These are phyloP conservation scores for Mareca strepera DNA, from an alignment of 2,797 vertebrate genomes.

Conservation along the genomic window DNA sequence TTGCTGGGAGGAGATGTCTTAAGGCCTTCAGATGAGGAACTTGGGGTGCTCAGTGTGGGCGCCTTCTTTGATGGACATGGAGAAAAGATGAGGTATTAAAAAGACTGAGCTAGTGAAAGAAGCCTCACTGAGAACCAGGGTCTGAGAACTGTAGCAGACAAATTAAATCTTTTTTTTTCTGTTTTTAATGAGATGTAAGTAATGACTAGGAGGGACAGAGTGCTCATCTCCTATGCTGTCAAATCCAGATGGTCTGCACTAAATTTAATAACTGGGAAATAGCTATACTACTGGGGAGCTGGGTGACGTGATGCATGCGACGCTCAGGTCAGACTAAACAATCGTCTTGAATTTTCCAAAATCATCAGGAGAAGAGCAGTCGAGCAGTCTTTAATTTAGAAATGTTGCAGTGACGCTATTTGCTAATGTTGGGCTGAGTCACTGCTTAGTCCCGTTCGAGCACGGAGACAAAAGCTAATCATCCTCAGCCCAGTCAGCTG, in stretches of 20 bases:
- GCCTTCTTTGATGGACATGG: not conserved
- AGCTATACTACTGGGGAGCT: not conserved
- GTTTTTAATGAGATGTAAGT: not conserved
- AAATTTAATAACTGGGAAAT: not conserved
- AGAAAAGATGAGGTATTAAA: not conserved
- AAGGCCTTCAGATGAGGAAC: not conserved
- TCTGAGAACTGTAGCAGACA: not conserved
- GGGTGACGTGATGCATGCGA: not conserved
- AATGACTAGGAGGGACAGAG: not conserved
- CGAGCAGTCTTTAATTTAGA: not conserved
- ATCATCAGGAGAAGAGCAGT: not conserved
- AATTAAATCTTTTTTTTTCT: not conserved
- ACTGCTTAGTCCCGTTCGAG: not conserved
- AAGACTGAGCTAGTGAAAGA: not conserved
- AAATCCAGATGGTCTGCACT: not conserved
- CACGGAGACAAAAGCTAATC: not conserved
- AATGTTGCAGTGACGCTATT: not conserved
- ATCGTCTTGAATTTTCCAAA: slow-evolving; percentile 3
- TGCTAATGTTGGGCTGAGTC: not conserved
- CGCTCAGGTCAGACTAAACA: not conserved
- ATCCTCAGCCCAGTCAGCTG: not conserved
- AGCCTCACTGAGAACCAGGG: not conserved
- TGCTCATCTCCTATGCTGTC: not conserved
- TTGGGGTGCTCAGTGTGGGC: not conserved
- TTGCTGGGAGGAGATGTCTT: not conserved